Evolutionary conservation across 1,140 invertebrate species (phyloP).

Genomic region (Bombus confusus): DNA sequence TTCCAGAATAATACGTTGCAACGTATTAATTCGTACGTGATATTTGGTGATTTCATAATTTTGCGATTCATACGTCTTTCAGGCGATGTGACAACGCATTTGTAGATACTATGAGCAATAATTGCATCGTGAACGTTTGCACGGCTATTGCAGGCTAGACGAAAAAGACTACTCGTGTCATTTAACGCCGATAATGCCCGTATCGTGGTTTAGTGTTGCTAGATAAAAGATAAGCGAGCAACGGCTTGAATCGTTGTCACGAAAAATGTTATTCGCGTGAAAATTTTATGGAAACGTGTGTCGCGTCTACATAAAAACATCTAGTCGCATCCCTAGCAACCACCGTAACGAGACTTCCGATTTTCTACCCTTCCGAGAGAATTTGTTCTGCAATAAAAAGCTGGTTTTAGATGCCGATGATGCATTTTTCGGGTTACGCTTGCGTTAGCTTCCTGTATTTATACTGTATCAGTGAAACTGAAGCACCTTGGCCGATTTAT

Average conservation of each 20-base stretch:
- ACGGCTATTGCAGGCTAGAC: not conserved
- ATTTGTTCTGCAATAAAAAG: not conserved
- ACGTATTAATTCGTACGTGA: not conserved
- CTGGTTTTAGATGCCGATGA: not conserved
- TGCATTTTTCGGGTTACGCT: too few relatives aligned
- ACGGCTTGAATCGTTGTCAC: not conserved
- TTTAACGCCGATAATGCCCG: not conserved
- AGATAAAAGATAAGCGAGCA: not conserved
- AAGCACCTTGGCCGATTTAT: too few relatives aligned
- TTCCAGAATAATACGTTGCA: not conserved
- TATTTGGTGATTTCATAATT: not conserved
- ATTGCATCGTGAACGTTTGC: not conserved
- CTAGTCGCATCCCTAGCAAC: not conserved
- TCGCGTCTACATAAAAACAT: not conserved
- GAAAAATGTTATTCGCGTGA: not conserved
- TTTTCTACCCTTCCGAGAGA: not conserved
- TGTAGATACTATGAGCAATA: not conserved
- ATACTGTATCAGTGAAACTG: not conserved
- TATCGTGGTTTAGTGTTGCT: not conserved
- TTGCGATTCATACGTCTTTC: not conserved
- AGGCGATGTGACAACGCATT: constrained; percentile 20
- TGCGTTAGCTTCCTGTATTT: not conserved
- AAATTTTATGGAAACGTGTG: not conserved
- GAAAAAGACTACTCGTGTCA: constrained; percentile 16
- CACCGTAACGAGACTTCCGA: not conserved